phyloP scores from a whole-genome alignment of 2,888 invertebrate species.

The Crematogaster levior region DNA sequence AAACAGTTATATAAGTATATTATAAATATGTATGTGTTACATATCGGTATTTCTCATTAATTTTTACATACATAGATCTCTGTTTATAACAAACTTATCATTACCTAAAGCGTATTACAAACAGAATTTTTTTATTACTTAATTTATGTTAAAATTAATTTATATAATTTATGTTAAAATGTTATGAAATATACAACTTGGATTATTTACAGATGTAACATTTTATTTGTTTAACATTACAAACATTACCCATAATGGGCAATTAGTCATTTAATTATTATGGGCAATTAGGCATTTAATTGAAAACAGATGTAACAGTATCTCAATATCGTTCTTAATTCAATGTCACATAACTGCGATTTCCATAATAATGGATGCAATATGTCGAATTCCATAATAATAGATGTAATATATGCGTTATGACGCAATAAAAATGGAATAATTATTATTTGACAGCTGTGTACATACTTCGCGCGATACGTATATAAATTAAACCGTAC shows the following conservation, averaged over 20 bases:
- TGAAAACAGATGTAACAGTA: background rate
- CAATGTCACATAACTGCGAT: background rate
- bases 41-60: too few relatives aligned
- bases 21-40: too few relatives aligned
- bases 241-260: background rate
- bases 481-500: conserved; percentile 18
- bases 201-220: conserved; percentile 1
- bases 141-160: too few relatives aligned
- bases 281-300: background rate
- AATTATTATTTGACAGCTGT: conserved; percentile 21
- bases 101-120: too few relatives aligned
- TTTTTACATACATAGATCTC: too few relatives aligned
- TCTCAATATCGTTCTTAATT: background rate
- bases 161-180: too few relatives aligned
- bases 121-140: too few relatives aligned
- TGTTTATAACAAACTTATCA: too few relatives aligned
- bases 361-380: background rate
- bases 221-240: background rate
- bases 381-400: too few relatives aligned
- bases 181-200: background rate
- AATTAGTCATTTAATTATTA: too few relatives aligned
- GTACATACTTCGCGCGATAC: conserved; percentile 12
- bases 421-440: background rate
- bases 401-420: too few relatives aligned
- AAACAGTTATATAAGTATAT: too few relatives aligned